Evolutionary conservation across 2,797 vertebrate species (phyloP), one percentile per base, ranked within the genome.

Genomic region (Liasis olivaceus): DNA sequence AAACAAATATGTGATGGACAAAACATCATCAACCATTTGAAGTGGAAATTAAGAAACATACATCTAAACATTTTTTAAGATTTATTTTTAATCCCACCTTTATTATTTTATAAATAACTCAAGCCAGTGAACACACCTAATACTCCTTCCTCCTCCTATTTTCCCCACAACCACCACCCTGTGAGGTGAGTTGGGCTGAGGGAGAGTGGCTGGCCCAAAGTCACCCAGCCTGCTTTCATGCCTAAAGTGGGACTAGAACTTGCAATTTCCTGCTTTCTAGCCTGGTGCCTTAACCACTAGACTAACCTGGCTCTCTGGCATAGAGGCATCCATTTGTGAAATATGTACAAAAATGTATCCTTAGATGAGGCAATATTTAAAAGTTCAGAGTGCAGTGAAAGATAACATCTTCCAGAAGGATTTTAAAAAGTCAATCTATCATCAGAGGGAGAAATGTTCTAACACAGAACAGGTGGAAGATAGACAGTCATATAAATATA

Each of bases 291-390:
- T 36, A 36, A 36, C 36, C 36, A 36, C 36, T 36, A 36, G 36
- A 36, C 36, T 36, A 36, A 36, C 36, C 36, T 36, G 36, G 36
- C 36, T 36, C 36, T 36, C 36, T 13, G 22, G 60, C 47, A 95
- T 90, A 56, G 72, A 89, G 72, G 88, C 87, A 88, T 87, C 54
- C 56, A 89, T 91, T 59, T 93, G 95, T 72, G 87, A 95, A 94
- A 96, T 81, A 77, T 89, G 94, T 72, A 90, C 90, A 94, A 94
- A 92, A 95, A 84, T 63, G 90, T 60, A 94, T 69, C 87, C 90
- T 90, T 90, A 93, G 69, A 95, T n/a, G 91, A 96, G 89, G 92
- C 92, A 96, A 91, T 88, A 63, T 26, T 89, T 93, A 86, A 90
- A 66, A 91, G 56, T 93, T 94, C 31, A 91, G 66, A 95, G 89